Percentiles rank a stretch among this genome's conserved stretches.
Conservation (phyloP, 2,113 vertebrate species). For the Acanthisitta chloris region DNA sequence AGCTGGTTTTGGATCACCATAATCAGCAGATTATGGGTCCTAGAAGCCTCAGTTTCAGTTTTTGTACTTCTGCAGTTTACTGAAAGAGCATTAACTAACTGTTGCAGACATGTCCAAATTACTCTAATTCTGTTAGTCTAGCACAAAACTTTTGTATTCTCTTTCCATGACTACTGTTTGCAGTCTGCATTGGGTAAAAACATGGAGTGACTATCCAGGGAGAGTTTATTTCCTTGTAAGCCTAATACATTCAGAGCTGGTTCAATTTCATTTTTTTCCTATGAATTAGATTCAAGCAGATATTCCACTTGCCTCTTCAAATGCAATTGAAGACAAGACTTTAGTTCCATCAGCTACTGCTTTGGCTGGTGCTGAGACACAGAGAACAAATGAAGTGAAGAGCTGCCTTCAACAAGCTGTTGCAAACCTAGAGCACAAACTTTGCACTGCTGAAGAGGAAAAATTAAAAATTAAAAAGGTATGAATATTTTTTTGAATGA, state of each 20-base stretch:
- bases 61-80: background rate
- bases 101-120: background rate
- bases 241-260: background rate
- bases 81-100: background rate
- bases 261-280: background rate
- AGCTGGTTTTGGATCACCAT: too few species aligned
- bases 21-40: background rate
- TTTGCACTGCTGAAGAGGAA: constrained; percentile 75
- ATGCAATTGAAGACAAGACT: constrained; percentile 38
- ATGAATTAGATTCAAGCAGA: constrained; percentile 62
- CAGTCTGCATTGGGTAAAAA: background rate
- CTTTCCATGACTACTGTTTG: background rate
- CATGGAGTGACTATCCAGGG: background rate
- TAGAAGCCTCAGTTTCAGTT: background rate
- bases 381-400: constrained; percentile 11
- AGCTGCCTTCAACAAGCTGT: constrained; percentile 64
- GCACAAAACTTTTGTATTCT: background rate
- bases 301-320: constrained; percentile 47
- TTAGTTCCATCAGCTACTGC: background rate
- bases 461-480: constrained; percentile 77
- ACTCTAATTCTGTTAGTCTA: background rate
- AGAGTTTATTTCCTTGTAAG: background rate
- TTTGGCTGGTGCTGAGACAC: constrained; percentile 3
- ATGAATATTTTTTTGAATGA: background rate
- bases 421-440: constrained; percentile 69